Percentiles rank a stretch among this genome's conserved stretches.
These are phyloP conservation scores for Clarias laeviceps DNA, from an alignment of 2,797 vertebrate genomes.

Conservation along the genomic window DNA sequence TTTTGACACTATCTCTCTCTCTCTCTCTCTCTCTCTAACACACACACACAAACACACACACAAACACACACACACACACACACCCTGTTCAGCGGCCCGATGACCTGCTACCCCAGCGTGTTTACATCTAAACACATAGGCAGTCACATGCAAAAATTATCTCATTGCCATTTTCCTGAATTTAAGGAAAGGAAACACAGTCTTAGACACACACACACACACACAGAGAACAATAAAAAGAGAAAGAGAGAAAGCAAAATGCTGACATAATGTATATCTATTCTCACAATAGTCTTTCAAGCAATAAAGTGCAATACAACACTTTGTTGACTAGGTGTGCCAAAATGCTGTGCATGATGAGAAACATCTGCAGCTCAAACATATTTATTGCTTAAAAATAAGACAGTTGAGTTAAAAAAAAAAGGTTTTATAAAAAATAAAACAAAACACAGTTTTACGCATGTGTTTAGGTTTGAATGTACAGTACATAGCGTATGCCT, in stretches of 20 bases:
- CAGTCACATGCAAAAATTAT: not conserved
- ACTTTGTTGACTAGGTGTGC: too few species aligned
- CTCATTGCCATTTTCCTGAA: not conserved
- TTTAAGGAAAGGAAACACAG: not conserved
- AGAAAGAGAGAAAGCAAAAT: not conserved
- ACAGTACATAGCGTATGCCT: too few species aligned
- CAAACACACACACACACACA: not conserved
- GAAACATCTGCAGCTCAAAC: not conserved
- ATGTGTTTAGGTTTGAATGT: not conserved
- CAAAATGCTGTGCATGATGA: not conserved
- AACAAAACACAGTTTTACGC: not conserved
- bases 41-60: too few species aligned
- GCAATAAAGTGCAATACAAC: conserved; percentile 6
- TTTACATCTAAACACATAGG: conserved; percentile 14
- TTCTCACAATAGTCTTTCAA: not conserved
- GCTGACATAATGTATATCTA: conserved; percentile 1
- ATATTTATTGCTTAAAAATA: not conserved
- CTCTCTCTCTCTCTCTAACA: not conserved
- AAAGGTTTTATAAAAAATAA: not conserved
- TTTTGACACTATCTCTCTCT: not conserved
- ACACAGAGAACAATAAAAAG: not conserved
- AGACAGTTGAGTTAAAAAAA: not conserved
- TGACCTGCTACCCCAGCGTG: conserved; percentile 16
- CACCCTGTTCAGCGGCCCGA: not conserved
- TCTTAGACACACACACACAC: not conserved